Base-by-base conservation (phyloP, 2,888 invertebrate genomes). In the Strigamia transsilvanica region DNA sequence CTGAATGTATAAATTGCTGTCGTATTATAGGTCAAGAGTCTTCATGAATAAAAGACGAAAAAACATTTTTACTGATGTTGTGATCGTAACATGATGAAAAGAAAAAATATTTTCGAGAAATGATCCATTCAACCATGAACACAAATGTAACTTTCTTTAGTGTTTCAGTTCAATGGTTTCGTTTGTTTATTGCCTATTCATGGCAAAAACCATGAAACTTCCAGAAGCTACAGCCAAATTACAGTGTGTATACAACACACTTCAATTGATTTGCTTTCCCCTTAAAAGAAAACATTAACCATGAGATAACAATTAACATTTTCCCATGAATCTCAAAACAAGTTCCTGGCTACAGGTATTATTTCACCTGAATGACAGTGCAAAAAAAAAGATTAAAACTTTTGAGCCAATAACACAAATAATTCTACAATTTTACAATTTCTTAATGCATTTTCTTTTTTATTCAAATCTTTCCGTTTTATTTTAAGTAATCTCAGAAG, bases 21-120 rank as follows among this genome's bases (percentile, higher is more conserved):
- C 32, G 15, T 32, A 27, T 23, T 27, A 61, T 73, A 73, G 73
- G 73, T 73, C 73, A 73, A 73, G 73, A 73, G 23, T 73, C 73
- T 32, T 32, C 73, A n/a, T 73, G 73, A 73, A 73, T 73, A 73
- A 73, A 73, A 27, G 13, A 1, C 7, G 3, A 4, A n/a, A 3
- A 18, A 51, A 6, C 9, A n/a, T 56, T 56, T 56, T 18, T 18
- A 56, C 0, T 18, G n/a, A 51, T 56, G 56, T 56, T 56, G 21
- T 77, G 77, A 27, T 77, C 21, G 5, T 27, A n/a, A 27, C 27
- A 77, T 2, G 38, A 77, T 77, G 23, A 27, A 77, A 77, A 77
- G 4, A 3, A 27, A 61, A 23, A 27, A 6, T 77, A 2, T 23
- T 38, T 77, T 27, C 9, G 32, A 38, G 38, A 77, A 77, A 77